Percentiles rank a stretch among this genome's conserved stretches.
Evolutionary conservation across 2,113 vertebrate species (phyloP).

Genomic region (Hippocampus zosterae): DNA sequence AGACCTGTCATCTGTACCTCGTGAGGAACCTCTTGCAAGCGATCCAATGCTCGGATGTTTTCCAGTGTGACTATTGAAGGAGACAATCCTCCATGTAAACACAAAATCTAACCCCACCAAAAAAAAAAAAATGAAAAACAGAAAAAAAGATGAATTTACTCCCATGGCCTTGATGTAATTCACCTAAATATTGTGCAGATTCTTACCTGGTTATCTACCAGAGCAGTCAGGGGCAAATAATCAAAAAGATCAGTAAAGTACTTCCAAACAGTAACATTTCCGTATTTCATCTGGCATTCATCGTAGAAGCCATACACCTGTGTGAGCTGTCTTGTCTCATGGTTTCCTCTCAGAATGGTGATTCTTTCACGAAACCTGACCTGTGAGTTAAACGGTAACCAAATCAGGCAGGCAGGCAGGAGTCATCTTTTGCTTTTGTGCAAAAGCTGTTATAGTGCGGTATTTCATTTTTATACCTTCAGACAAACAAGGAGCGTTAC

Average conservation of each 20-base stretch:
- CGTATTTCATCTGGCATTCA: slow-evolving; percentile 92
- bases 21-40: slow-evolving; percentile 96
- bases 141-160: not conserved
- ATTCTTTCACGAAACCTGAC: slow-evolving; percentile 94
- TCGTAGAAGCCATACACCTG: slow-evolving; percentile 77
- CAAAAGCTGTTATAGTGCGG: not conserved
- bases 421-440: not conserved
- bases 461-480: slow-evolving; percentile 78
- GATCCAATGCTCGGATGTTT: slow-evolving; percentile 96
- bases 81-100: slow-evolving; percentile 94
- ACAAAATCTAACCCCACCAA: slow-evolving; percentile 79
- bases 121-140: not conserved
- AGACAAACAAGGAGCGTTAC: slow-evolving; percentile 94
- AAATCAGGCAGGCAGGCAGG: not conserved
- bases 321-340: slow-evolving; percentile 84
- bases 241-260: slow-evolving; percentile 86
- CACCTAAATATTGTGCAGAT: not conserved
- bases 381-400: slow-evolving; percentile 51
- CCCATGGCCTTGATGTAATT: no score
- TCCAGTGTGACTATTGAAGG: slow-evolving; percentile 98
- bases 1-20: slow-evolving; percentile 76
- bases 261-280: slow-evolving; percentile 98
- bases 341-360: slow-evolving; percentile 95
- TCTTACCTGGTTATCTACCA: slow-evolving; percentile 95
- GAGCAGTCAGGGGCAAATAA: slow-evolving; percentile 89